A percentile compares a stretch with the other conserved stretches of the same genome.
Conservation (phyloP, 2,113 vertebrate genomes). For the Drymodes brunneopygia region DNA sequence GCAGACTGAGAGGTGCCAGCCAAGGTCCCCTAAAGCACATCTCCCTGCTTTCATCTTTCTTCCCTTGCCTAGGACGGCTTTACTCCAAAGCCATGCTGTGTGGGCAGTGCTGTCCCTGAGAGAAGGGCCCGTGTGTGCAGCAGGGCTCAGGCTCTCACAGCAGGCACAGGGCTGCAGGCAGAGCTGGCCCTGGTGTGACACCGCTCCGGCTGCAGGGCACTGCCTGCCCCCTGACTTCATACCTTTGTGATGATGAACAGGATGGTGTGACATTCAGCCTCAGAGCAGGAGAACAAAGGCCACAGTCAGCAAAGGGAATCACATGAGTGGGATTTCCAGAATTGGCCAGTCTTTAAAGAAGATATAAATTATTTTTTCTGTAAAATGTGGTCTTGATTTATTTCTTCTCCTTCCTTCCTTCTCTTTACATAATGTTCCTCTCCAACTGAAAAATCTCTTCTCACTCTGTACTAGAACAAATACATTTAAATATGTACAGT, state of each 20-base stretch:
- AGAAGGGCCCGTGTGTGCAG: not conserved
- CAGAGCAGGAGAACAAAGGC: not conserved
- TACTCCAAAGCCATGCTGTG: fast-evolving
- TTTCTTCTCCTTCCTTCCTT: not conserved
- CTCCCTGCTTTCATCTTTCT: not conserved
- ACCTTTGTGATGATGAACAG: not conserved
- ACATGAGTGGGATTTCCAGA: not conserved
- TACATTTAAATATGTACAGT: not conserved
- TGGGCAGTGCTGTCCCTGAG: not conserved
- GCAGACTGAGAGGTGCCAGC: not conserved
- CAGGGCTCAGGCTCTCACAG: not conserved
- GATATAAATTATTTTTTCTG: not conserved
- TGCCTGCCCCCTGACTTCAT: too few relatives aligned
- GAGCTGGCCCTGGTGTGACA: not conserved
- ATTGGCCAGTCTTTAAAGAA: not conserved
- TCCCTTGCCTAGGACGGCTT: not conserved
- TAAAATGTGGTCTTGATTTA: not conserved
- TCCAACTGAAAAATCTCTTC: not conserved
- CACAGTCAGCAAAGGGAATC: not conserved
- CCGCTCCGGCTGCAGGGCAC: too few relatives aligned
- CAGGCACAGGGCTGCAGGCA: not conserved
- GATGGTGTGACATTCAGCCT: not conserved
- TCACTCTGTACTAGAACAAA: not conserved
- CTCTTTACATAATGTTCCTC: not conserved
- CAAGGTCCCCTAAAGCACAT: not conserved